Base-by-base conservation (phyloP, 2,113 vertebrate genomes). In the Smithornis capensis region DNA sequence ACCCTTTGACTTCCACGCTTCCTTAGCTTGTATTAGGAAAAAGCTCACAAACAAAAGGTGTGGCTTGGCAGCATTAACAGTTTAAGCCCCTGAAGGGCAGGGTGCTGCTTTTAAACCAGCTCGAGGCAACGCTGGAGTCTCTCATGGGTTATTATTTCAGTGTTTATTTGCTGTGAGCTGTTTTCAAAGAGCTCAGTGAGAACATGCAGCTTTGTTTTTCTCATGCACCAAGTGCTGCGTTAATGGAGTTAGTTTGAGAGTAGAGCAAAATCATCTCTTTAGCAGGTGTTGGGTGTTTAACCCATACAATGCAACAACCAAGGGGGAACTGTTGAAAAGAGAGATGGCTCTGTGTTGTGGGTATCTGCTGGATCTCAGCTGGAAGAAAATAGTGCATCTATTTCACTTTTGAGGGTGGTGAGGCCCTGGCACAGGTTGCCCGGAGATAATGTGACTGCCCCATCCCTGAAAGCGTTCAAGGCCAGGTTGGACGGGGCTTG, bases 151-250 rank as follows among this genome's bases (percentile, higher is more conserved):
- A n/a, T 96, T 96, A 73, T 87, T 83, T 95, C 80, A 38, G 65
- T 86, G 95, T 87, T 91, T 81, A 70, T 90, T 95, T 88, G 89
- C 93, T 89, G 87, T 19, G 91, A 40, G 70, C 87, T 88, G 77
- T 92, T 92, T 91, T 94, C 42, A 47, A 40, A 55, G 71, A 59
- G 29, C 76, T 91, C 75, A 1, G 28, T 71, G 38, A 50, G 53
- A 49, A 14, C 7, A 12, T 22, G 9, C 22, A 33, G 68, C 60
- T 75, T 74, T 94, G 90, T 82, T 96, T 95, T 84, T 19, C 71
- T 81, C 52, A 0, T 10, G 45, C 67, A 76, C 63, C 31, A 7
- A 89, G 44, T 13, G 78, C 87, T 90, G 83, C 29, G 2, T 45
- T 93, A 78, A 77, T 47, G 82, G 85, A 56, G 38, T 52, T 87